Evolutionary conservation across 2,797 vertebrate species (phyloP).

Genomic region (Bucorvus abyssinicus): DNA sequence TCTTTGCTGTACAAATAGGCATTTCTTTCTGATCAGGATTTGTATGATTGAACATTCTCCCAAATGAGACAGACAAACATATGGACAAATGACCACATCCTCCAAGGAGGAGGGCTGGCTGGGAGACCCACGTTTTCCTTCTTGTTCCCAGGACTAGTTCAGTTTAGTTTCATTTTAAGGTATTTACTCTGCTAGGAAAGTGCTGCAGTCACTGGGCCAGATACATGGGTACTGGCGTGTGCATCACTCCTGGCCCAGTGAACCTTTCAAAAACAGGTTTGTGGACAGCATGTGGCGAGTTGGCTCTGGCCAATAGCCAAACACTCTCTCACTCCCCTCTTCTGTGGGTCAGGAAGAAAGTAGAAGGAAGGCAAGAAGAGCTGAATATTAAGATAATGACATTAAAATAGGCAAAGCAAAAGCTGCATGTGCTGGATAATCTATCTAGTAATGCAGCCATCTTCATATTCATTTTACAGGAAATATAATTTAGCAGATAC

Average conservation of each 20-base stretch:
- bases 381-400: not conserved
- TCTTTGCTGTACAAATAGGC: not conserved
- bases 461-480: not conserved
- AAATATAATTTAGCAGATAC: not conserved
- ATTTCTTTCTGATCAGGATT: not conserved
- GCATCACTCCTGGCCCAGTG: not conserved
- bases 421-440: not conserved
- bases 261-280: not conserved
- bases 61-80: not conserved
- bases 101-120: not conserved
- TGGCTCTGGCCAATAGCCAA: not conserved
- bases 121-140: not conserved
- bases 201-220: not conserved
- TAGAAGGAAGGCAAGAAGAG: not conserved
- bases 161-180: not conserved
- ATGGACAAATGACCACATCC: not conserved
- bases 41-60: not conserved
- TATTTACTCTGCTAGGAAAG: not conserved
- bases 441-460: not conserved
- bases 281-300: not conserved
- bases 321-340: not conserved
- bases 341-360: not conserved
- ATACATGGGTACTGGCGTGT: not conserved
- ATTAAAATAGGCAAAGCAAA: not conserved
- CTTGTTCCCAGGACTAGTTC: not conserved